Evolutionary conservation across 2,797 vertebrate genomes (phyloP).

Genomic region (Loriculus beryllinus): DNA sequence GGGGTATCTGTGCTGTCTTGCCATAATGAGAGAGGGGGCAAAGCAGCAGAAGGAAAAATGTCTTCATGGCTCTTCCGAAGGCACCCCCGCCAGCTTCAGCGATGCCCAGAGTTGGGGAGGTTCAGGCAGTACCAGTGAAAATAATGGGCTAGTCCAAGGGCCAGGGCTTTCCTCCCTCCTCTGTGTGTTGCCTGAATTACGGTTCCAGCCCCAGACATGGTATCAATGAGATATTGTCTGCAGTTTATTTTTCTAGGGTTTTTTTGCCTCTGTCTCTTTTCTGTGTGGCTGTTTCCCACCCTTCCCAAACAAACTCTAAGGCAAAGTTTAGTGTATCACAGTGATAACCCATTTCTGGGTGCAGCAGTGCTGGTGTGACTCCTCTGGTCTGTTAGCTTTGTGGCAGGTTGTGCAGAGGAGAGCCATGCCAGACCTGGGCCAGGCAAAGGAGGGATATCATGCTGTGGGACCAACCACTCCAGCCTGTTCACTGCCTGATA

Average conservation of each 20-base stretch:
- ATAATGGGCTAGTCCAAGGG: accelerated
- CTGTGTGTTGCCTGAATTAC: accelerated
- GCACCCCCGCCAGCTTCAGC: not conserved
- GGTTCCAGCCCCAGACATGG: not conserved
- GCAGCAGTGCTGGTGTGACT: not conserved
- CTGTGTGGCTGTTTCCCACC: not conserved
- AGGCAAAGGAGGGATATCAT: not conserved
- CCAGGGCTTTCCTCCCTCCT: not conserved
- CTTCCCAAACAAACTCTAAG: not conserved
- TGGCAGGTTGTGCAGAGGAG: not conserved
- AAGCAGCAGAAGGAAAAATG: not conserved
- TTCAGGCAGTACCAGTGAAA: not conserved
- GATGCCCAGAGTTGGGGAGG: not conserved
- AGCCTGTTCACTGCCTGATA: not conserved
- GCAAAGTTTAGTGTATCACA: not conserved
- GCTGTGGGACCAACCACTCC: accelerated
- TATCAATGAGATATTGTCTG: not conserved
- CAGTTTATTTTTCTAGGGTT: not conserved
- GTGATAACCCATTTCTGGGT: not conserved
- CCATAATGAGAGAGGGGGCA: not conserved
- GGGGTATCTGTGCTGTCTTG: not conserved
- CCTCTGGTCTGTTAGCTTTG: not conserved
- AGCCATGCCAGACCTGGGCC: not conserved
- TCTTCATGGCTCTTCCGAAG: not conserved
- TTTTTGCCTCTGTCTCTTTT: not conserved